A percentile compares a stretch with the other conserved stretches of the same genome.
phyloP scores from a whole-genome alignment of 1,140 invertebrate genomes.

The Papilio glaucus region DNA sequence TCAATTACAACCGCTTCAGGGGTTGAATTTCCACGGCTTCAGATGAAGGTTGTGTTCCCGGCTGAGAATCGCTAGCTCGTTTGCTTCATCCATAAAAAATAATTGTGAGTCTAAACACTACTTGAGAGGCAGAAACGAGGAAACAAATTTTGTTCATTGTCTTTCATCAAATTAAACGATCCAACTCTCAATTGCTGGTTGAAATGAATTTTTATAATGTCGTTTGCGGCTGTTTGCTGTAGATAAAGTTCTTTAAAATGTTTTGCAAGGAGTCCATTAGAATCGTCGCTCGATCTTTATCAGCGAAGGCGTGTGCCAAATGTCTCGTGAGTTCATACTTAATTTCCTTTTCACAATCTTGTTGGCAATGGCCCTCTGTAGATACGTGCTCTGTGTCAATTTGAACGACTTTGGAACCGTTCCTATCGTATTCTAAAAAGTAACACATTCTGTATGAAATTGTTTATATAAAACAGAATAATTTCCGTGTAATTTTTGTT shows the following conservation, averaged over 20 bases:
- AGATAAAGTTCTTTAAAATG: conserved; percentile 15
- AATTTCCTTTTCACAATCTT: conserved; percentile 35
- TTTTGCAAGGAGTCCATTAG: conserved; percentile 25
- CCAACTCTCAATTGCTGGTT: too few relatives aligned
- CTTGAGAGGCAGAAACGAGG: too few relatives aligned
- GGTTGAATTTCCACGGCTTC: too few relatives aligned
- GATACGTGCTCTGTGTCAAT: conserved; percentile 21
- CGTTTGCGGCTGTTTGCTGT: neutral
- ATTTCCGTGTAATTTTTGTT: too few relatives aligned
- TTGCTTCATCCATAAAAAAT: too few relatives aligned
- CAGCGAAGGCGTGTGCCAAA: conserved; percentile 19
- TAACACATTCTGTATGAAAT: neutral
- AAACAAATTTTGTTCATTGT: too few relatives aligned
- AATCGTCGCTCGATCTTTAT: conserved; percentile 22
- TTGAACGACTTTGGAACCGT: conserved; percentile 14
- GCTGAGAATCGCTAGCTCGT: too few relatives aligned
- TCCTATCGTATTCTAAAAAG: conserved; percentile 5
- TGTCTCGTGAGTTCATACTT: conserved; percentile 34
- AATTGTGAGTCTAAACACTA: too few relatives aligned
- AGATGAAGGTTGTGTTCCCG: too few relatives aligned
- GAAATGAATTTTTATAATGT: neutral
- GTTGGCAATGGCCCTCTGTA: conserved; percentile 10
- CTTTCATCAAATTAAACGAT: too few relatives aligned
- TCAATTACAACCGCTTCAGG: too few relatives aligned
- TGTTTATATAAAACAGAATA: too few relatives aligned